Evolutionary conservation across 2,797 vertebrate species (phyloP).

Genomic region (Babyrousa celebensis): DNA sequence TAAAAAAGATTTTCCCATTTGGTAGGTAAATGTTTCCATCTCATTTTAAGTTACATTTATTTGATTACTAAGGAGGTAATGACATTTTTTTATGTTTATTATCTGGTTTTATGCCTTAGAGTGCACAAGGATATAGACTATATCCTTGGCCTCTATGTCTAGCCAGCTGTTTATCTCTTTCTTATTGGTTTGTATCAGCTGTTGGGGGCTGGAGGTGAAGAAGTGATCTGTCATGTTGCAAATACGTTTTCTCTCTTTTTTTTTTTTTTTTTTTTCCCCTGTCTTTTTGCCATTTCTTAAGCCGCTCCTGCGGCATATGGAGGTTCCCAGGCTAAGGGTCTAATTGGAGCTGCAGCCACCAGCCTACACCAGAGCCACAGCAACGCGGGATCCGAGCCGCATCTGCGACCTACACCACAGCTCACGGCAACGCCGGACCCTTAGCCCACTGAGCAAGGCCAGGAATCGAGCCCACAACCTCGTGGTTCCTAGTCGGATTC

Average conservation of each 20-base stretch:
- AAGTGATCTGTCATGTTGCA: neutral
- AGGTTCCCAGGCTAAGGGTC: no score
- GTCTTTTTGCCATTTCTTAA: no score
- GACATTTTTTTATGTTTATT: conserved; percentile 25
- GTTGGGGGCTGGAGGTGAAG: neutral
- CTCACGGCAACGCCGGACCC: no score
- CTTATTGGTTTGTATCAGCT: neutral
- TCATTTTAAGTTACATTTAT: conserved; percentile 28
- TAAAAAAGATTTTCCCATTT: neutral
- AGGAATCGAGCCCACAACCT: no score
- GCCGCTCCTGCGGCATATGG: no score
- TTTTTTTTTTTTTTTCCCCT: no score
- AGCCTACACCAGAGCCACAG: no score
- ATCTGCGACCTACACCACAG: no score
- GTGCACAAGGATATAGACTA: neutral
- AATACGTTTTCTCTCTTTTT: neutral
- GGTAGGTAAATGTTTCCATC: conserved; percentile 14
- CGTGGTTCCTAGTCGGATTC: no score
- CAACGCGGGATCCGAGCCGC: no score
- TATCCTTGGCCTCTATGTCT: neutral
- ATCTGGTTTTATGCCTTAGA: neutral
- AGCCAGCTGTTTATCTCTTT: neutral
- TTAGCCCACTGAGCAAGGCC: no score
- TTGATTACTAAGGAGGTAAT: neutral
- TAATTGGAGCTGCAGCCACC: no score